Percentiles rank a stretch among this genome's conserved stretches.
These are phyloP conservation scores for Choristoneura rosaceana DNA, from an alignment of 2,888 invertebrate genomes.

Conservation along the genomic window DNA sequence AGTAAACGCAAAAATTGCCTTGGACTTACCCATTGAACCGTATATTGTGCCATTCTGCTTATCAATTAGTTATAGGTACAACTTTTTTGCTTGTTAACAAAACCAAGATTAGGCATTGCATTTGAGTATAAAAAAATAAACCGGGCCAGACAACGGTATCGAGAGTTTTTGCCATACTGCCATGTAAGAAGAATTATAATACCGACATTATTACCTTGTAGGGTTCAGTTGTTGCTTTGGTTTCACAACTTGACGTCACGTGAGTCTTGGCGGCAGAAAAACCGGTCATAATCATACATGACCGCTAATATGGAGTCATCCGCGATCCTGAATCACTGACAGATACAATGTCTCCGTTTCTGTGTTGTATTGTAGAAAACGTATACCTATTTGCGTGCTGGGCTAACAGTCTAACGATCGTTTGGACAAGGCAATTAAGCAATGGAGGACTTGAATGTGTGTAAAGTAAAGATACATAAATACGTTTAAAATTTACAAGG, in stretches of 20 bases:
- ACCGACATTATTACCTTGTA: slow-evolving; percentile 58
- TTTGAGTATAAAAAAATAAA: slow-evolving; percentile 14
- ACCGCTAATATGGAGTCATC: slow-evolving; percentile 71
- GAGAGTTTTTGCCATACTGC: background rate
- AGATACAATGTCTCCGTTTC: slow-evolving; percentile 52
- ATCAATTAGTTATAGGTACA: slow-evolving; percentile 2
- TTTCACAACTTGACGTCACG: slow-evolving; percentile 70
- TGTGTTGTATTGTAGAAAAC: slow-evolving; percentile 42
- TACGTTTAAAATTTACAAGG: no score
- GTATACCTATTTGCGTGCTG: slow-evolving; percentile 23
- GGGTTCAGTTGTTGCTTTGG: slow-evolving; percentile 56
- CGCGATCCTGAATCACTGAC: slow-evolving; percentile 70
- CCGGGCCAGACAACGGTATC: slow-evolving; percentile 4
- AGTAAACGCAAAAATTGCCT: background rate
- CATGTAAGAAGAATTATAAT: slow-evolving; percentile 7
- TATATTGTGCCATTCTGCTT: background rate
- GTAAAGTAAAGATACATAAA: background rate
- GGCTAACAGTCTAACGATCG: background rate
- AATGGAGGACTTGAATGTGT: background rate
- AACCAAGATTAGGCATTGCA: slow-evolving; percentile 6
- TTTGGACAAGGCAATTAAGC: background rate
- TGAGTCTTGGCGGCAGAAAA: slow-evolving; percentile 63
- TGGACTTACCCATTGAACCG: slow-evolving; percentile 5
- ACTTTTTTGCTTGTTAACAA: background rate
- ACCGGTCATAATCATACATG: slow-evolving; percentile 76